These are phyloP conservation scores for Nymphalis polychloros DNA, from an alignment of 2,888 invertebrate species.

Conservation along the genomic window DNA sequence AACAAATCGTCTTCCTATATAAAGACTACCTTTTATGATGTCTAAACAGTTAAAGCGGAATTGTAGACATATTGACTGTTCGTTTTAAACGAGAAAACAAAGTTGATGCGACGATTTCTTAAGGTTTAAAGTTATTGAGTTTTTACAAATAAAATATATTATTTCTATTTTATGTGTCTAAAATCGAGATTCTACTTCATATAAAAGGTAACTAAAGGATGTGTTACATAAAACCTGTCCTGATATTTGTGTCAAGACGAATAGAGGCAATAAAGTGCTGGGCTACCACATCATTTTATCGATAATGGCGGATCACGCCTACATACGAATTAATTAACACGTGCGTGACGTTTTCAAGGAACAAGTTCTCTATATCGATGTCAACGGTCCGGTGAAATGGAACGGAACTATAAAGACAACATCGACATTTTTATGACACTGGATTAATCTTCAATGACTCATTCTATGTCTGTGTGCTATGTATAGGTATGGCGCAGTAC, in stretches of 20 bases:
- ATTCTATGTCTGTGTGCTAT: slow-evolving; percentile 47
- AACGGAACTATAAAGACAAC: slow-evolving; percentile 68
- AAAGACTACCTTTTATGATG: slow-evolving; percentile 62
- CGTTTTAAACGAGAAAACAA: slow-evolving; percentile 9
- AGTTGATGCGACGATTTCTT: slow-evolving; percentile 10
- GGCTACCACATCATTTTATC: slow-evolving; percentile 76
- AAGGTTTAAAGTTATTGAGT: slow-evolving; percentile 3
- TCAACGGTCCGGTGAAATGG: slow-evolving; percentile 68
- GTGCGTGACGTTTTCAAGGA: slow-evolving; percentile 60
- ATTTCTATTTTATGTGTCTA: slow-evolving; percentile 5
- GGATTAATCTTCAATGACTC: slow-evolving; percentile 71
- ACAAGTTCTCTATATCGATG: slow-evolving; percentile 70
- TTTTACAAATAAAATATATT: neutral
- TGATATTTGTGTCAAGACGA: slow-evolving; percentile 58
- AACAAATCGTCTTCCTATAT: slow-evolving; percentile 60
- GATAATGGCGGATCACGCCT: slow-evolving; percentile 74
- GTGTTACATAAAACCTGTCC: slow-evolving; percentile 24
- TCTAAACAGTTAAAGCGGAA: slow-evolving; percentile 26
- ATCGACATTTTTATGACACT: slow-evolving; percentile 67
- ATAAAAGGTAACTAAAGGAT: slow-evolving; percentile 26
- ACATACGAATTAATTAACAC: slow-evolving; percentile 79
- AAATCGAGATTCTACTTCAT: slow-evolving; percentile 17
- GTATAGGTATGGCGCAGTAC: slow-evolving; percentile 51
- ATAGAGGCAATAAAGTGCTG: slow-evolving; percentile 70
- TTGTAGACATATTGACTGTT: slow-evolving; percentile 17